A percentile compares a stretch with the other conserved stretches of the same genome.
These are phyloP conservation scores for Cheilosia variabilis DNA, from an alignment of 2,888 invertebrate species.

Conservation along the genomic window DNA sequence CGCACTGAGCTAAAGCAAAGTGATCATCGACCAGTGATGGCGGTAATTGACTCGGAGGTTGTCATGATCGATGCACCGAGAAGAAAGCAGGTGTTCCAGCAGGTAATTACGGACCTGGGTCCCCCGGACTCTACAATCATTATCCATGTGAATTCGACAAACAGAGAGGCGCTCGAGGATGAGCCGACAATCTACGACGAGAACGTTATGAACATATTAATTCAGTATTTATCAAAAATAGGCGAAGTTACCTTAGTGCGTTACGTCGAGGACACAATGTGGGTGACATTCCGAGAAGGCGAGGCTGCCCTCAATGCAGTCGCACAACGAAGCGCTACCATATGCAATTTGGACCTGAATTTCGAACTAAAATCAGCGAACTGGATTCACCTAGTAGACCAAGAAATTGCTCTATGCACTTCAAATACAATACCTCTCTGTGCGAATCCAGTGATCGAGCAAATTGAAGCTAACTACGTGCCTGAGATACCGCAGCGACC, in stretches of 20 bases:
- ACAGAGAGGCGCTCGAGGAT: slow-evolving; percentile 84
- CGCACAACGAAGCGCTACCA: slow-evolving; percentile 85
- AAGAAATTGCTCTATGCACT: slow-evolving; percentile 92
- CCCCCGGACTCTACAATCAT: slow-evolving; percentile 98
- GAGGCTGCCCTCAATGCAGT: slow-evolving; percentile 92
- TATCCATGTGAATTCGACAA: slow-evolving; percentile 86
- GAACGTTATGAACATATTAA: slow-evolving; percentile 90
- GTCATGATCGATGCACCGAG: slow-evolving; percentile 90
- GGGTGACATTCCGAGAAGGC: slow-evolving; percentile 96
- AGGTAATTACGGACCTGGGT: slow-evolving; percentile 93
- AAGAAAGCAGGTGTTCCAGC: slow-evolving; percentile 92
- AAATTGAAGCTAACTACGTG: slow-evolving; percentile 83
- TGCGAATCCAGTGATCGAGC: slow-evolving; percentile 82
- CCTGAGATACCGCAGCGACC: slow-evolving; percentile 84
- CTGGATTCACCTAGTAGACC: slow-evolving; percentile 92
- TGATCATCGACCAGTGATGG: slow-evolving; percentile 98
- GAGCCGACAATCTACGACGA: slow-evolving; percentile 89
- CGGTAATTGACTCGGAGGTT: slow-evolving; percentile 94
- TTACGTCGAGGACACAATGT: slow-evolving; percentile 94
- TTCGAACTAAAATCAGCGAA: slow-evolving; percentile 92
- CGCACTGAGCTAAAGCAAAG: slow-evolving; percentile 97
- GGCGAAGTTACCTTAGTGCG: slow-evolving; percentile 96
- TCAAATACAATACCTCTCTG: slow-evolving; percentile 93
- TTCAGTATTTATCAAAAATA: slow-evolving; percentile 92
- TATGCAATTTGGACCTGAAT: slow-evolving; percentile 87